Conservation (phyloP, 2,113 vertebrate genomes). For the Sceloporus tristichus region DNA sequence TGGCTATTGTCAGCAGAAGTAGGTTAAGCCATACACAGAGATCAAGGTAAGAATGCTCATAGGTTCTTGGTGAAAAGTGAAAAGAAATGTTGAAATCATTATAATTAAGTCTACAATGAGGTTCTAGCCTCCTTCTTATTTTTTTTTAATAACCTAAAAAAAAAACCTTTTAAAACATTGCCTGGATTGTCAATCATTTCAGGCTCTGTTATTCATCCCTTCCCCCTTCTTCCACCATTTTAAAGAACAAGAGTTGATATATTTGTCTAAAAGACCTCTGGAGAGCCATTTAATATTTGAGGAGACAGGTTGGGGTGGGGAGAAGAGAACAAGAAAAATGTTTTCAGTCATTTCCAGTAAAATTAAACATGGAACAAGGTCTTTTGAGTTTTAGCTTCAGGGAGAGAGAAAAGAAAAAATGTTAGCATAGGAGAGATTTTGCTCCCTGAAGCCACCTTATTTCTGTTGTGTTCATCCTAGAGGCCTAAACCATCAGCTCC, state of each 20-base stretch:
- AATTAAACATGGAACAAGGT: neutral
- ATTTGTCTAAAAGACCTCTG: neutral
- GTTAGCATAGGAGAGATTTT: neutral
- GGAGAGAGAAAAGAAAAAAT: neutral
- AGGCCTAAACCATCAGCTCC: slow-evolving; percentile 19
- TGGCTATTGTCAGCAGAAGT: neutral
- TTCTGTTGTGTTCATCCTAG: slow-evolving; percentile 26
- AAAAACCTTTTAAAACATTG: too few species aligned
- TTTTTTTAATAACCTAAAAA: too few species aligned
- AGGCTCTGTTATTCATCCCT: neutral
- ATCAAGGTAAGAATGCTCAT: neutral
- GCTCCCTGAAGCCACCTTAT: neutral
- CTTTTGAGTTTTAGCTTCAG: neutral
- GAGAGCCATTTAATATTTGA: neutral
- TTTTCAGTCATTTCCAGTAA: neutral
- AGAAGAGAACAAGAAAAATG: neutral
- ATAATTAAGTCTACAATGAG: too few species aligned
- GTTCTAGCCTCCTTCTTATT: too few species aligned
- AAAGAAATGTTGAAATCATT: too few species aligned
- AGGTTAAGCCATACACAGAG: neutral
- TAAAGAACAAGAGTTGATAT: neutral
- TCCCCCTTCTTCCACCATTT: neutral
- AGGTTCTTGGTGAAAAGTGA: neutral
- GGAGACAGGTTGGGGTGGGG: neutral
- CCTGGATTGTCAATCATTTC: too few species aligned